Conservation (phyloP, 2,888 invertebrate species). For the Andrena marginata region DNA sequence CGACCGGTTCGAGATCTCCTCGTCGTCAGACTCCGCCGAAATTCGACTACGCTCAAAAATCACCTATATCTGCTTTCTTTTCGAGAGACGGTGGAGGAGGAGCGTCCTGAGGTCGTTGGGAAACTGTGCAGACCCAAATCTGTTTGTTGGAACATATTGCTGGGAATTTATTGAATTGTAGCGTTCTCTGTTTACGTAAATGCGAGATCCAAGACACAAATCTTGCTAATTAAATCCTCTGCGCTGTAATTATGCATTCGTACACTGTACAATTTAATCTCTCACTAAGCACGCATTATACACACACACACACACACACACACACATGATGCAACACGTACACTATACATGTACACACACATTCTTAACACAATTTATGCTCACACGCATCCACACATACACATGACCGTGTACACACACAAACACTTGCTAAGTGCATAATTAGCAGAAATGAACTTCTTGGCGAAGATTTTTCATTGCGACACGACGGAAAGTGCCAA, state of each 20-base stretch:
- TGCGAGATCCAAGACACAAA: conserved; percentile 10
- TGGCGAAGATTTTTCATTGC: conserved; percentile 1
- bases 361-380: conserved; percentile 2
- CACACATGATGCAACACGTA: background rate
- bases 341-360: conserved; percentile 3
- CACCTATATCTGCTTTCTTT: background rate
- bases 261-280: conserved; percentile 6
- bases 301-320: conserved; percentile 16
- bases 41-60: background rate
- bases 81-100: background rate
- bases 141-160: background rate
- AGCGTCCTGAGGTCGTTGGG: background rate
- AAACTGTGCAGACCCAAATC: background rate
- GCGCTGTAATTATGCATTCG: background rate
- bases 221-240: background rate
- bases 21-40: background rate
- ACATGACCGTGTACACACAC: background rate
- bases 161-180: conserved; percentile 3
- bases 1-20: conserved; percentile 5
- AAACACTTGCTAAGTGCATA: background rate
- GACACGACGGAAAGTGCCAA: conserved; percentile 15
- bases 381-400: background rate
- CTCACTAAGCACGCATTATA: background rate
- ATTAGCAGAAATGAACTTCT: background rate
- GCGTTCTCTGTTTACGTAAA: conserved; percentile 21